Evolutionary conservation across 2,113 vertebrate genomes (phyloP), one percentile per base, ranked within the genome.

Genomic region (Athene noctua): DNA sequence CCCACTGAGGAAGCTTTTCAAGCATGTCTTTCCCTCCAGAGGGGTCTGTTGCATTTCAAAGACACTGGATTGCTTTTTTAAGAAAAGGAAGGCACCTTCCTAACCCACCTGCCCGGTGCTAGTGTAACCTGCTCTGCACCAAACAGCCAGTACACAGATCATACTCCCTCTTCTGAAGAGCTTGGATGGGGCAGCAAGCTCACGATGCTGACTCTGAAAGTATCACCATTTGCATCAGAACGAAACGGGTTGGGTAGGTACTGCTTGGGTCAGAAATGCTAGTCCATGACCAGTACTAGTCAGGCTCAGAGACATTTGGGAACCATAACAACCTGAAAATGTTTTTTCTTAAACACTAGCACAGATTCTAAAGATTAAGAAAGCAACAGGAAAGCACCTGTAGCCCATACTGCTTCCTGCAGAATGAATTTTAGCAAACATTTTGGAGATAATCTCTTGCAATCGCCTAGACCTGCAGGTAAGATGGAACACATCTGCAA

Each of bases 161-260:
- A 11, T 1, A 8, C 3, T 34, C 22, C 18, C 61, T 68, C 11
- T 32, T 68, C 40, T 10, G 0, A 34, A 61, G 49, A 61, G 34
- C 46, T 9, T 5, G 29, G 54, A 19, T 10, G 36, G 36, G 38
- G 25, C 55, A 86, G 36, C 14, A 44, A 70, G 47, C 19, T 62
- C 68, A 51, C 2, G 1, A 3, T 32, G 27, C 1, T 19, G 51
- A 36, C 72, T 26, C 20, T 29, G 40, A 7, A 52, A 40, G 22
- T 5, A 32, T 5, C 19, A 34, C 13, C 49, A 38, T 16, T 4
- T 29, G 9, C 36, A 74, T 7, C 32, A 9, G 25, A 51, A 70
- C 18, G 5, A 26, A 55, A 40, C 0, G 0, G 15, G 11, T 6
- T 22, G 36, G 40, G 54, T 11, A 52, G 21, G 32, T 11, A 17